These are phyloP conservation scores for Poeciliopsis paucimaculata DNA, from an alignment of 2,797 vertebrate species.

Conservation along the genomic window DNA sequence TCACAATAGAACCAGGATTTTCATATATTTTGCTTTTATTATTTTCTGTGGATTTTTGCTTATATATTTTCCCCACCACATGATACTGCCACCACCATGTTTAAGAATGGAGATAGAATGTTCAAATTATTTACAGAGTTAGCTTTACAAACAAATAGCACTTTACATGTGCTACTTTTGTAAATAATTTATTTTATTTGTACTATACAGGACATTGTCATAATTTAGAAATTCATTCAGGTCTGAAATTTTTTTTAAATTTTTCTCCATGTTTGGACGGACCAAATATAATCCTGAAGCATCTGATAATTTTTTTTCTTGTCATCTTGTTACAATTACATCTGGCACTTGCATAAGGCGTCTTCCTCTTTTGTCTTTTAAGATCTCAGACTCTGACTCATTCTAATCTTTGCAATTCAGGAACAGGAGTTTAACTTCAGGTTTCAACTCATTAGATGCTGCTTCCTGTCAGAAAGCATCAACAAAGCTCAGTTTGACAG, in stretches of 20 bases:
- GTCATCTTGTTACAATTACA: neutral
- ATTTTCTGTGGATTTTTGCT: no score
- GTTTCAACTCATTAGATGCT: slow-evolving; percentile 19
- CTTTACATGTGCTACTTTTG: no score
- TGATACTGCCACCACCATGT: neutral
- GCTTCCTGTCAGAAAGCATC: slow-evolving; percentile 12
- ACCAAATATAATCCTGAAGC: neutral
- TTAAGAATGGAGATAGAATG: no score
- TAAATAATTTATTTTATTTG: no score
- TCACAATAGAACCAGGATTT: neutral
- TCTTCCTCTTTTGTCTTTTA: neutral
- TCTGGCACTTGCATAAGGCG: neutral
- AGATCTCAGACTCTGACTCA: neutral
- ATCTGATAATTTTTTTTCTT: neutral
- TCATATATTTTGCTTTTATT: neutral
- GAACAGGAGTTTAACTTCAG: slow-evolving; percentile 1
- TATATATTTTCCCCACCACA: neutral
- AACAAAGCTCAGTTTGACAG: slow-evolving; percentile 9
- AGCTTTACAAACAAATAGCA: no score
- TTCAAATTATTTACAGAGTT: no score
- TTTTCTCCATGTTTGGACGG: neutral
- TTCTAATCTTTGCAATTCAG: neutral
- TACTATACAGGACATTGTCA: no score
- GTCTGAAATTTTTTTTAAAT: no score
- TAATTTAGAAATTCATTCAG: no score